A percentile compares a stretch with the other conserved stretches of the same genome.
Conservation (phyloP, 1,140 invertebrate genomes). For the Meloidogyne exigua region DNA sequence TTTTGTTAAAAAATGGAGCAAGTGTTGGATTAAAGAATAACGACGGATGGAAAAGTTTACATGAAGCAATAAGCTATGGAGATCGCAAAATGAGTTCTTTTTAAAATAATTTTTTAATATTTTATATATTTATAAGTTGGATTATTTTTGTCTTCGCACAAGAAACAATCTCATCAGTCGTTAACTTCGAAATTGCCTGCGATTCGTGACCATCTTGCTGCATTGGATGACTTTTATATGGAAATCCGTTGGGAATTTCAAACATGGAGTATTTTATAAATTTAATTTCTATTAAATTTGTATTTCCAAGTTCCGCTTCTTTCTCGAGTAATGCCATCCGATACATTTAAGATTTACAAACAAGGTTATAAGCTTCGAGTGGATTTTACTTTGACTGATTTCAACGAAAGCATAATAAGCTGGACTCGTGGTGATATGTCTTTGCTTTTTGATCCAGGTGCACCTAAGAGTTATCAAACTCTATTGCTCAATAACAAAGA, state of each 20-base stretch:
- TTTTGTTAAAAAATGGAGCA: constrained; percentile 80
- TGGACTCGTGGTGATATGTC: constrained; percentile 81
- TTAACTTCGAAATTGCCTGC: constrained; percentile 12
- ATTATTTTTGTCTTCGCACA: constrained; percentile 14
- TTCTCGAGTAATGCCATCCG: constrained; percentile 90
- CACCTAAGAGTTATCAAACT: constrained; percentile 73
- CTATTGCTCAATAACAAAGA: constrained; percentile 87
- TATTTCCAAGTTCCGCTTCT: constrained; percentile 71
- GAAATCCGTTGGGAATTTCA: constrained; percentile 98
- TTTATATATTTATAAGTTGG: neutral
- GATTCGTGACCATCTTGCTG: constrained; percentile 11
- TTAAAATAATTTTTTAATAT: constrained; percentile 13
- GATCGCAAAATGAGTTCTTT: constrained; percentile 79
- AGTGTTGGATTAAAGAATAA: constrained; percentile 90
- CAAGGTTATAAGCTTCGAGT: constrained; percentile 78
- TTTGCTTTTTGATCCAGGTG: constrained; percentile 88
- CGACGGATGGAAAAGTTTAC: constrained; percentile 88
- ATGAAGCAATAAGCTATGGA: constrained; percentile 92
- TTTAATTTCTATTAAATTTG: neutral
- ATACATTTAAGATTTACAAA: constrained; percentile 93
- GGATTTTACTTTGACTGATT: constrained; percentile 86
- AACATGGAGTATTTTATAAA: constrained; percentile 71
- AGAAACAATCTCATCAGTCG: neutral
- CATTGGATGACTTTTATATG: constrained; percentile 90
- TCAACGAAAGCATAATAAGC: constrained; percentile 65